Evolutionary conservation across 2,888 invertebrate genomes (phyloP).

Genomic region (Drosophila fungiperda): DNA sequence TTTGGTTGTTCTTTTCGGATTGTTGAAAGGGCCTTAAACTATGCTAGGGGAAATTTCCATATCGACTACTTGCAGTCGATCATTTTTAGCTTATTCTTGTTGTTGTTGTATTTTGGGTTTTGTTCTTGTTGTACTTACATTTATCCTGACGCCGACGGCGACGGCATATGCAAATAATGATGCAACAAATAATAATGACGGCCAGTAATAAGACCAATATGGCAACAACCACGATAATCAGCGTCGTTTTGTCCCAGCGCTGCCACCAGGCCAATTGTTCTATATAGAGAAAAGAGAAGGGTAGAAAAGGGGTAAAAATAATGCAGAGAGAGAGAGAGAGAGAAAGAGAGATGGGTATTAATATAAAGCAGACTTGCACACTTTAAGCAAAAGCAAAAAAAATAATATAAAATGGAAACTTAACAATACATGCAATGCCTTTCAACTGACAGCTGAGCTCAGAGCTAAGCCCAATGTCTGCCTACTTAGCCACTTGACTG

Average conservation of each 20-base stretch:
- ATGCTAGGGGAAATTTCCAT: slow-evolving; percentile 39
- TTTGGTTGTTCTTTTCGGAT: slow-evolving; percentile 28
- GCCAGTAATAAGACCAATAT: slow-evolving; percentile 89
- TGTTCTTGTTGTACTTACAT: slow-evolving; percentile 83
- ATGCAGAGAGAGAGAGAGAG: slow-evolving; percentile 4
- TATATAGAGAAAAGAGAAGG: slow-evolving; percentile 73
- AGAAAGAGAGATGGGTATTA: slow-evolving; percentile 9
- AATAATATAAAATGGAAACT: neutral
- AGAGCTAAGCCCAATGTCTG: slow-evolving; percentile 48
- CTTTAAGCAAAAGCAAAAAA: slow-evolving; percentile 33
- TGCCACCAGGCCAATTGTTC: slow-evolving; percentile 93
- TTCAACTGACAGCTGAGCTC: slow-evolving; percentile 42
- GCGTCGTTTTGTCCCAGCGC: slow-evolving; percentile 90
- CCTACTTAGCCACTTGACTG: slow-evolving; percentile 50
- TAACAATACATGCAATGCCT: slow-evolving; percentile 55
- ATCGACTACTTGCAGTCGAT: slow-evolving; percentile 27
- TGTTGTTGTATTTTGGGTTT: slow-evolving; percentile 18
- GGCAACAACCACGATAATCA: slow-evolving; percentile 90
- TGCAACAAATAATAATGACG: slow-evolving; percentile 92
- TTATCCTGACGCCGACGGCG: slow-evolving; percentile 88
- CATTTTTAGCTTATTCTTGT: slow-evolving; percentile 17
- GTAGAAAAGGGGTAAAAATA: slow-evolving; percentile 1
- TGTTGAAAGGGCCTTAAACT: slow-evolving; percentile 69
- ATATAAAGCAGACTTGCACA: slow-evolving; percentile 9
- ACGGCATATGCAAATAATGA: slow-evolving; percentile 94